Conservation (phyloP, 2,797 vertebrate genomes). For the Catostomus latipinnis region DNA sequence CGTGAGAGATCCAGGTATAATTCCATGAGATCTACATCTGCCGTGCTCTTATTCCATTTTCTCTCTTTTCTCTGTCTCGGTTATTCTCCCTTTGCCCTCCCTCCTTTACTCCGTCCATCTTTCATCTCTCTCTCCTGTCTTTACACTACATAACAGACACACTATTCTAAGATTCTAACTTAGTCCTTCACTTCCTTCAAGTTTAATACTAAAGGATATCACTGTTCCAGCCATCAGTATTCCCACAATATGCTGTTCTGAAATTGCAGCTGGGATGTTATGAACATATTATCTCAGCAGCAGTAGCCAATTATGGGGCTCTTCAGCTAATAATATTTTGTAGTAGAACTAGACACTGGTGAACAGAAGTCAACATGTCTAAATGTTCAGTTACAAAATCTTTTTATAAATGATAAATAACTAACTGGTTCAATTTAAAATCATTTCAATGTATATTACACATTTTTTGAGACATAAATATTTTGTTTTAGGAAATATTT, state of each 20-base stretch:
- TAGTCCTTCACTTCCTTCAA: not conserved
- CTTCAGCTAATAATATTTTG: not conserved
- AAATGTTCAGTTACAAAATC: not conserved
- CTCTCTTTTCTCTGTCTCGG: constrained; percentile 34
- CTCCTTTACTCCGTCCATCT: not conserved
- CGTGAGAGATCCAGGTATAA: constrained; percentile 55
- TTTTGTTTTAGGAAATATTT: no score
- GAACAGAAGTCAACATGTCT: not conserved
- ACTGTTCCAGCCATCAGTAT: not conserved
- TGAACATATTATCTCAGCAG: not conserved
- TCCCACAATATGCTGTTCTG: not conserved
- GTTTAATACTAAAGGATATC: not conserved
- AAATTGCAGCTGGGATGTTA: not conserved
- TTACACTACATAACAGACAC: constrained; percentile 50
- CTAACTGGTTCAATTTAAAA: not conserved
- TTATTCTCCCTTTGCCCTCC: not conserved
- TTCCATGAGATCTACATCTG: constrained; percentile 58
- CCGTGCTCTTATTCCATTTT: constrained; percentile 46
- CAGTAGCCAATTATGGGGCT: not conserved
- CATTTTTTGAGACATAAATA: no score
- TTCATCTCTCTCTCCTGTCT: not conserved
- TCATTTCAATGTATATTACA: no score
- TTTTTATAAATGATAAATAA: not conserved
- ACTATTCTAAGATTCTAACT: not conserved
- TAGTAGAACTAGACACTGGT: not conserved